Evolutionary conservation across 2,888 invertebrate genomes (phyloP), one percentile per base, ranked within the genome.

Genomic region (Euzetes globulus): DNA sequence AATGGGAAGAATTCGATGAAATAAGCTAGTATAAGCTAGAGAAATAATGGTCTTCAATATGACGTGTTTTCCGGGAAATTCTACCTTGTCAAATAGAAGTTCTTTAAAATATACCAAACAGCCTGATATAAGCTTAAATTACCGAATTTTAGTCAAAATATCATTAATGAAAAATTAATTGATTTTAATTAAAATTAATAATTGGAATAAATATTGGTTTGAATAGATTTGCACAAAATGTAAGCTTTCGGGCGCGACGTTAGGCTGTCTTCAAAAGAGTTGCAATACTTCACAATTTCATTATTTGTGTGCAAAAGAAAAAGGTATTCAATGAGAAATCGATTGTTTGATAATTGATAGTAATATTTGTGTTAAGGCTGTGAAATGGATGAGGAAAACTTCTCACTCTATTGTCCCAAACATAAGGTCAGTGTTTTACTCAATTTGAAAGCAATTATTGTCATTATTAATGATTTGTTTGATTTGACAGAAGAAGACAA

Each of bases 351-450:
- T n/a, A 72, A 37, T 29, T 74, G n/a, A 45, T 5, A n/a, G 45
- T 29, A 60, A 37, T 25, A 3, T 68, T 45, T 22, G 70, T 5
- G 37, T 19, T 33, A 80, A 82, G 83, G 81, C 58, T 84, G 84
- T 79, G 80, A 80, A 55, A 78, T 84, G 77, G 82, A 83, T 77
- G 82, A 82, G 78, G 82, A 83, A 74, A 83, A 82, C 75, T 83
- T 83, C 78, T 82, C 82, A 41, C 78, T 84, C 71, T 79, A 82
- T 71, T 84, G 84, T 80, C 82, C 82, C 55, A 83, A 82, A 78
- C 84, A 84, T 78, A 83, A 83, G 80, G 83, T 74, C 11, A 55
- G 74, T 73, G 11, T 47, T 70, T 6, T 27, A 25, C 4, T 22
- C 22, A 7, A 33, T 17, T n/a, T 63, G 37, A 33, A 33, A 27